A percentile compares a stretch with the other conserved stretches of the same genome.
phyloP scores from a whole-genome alignment of 64 coral and sea anemone genomes.

The Exaiptasia diaphana region DNA sequence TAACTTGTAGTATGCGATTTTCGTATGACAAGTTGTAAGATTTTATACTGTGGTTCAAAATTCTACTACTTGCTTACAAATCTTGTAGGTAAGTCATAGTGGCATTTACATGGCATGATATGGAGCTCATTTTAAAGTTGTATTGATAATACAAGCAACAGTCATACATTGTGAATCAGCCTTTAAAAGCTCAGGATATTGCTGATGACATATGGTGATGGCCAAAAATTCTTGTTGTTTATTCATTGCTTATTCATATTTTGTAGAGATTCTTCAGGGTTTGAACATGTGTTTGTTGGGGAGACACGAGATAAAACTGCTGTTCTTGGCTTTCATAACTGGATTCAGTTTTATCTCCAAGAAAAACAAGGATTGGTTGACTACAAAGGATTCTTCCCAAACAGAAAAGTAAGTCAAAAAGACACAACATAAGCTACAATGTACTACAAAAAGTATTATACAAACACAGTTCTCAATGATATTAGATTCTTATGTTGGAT shows the following conservation, averaged over 20 bases:
- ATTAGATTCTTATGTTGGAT: too few relatives aligned
- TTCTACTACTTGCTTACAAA: not conserved
- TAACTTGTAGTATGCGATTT: too few relatives aligned
- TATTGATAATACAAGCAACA: too few relatives aligned
- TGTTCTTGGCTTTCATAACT: slow-evolving; percentile 95
- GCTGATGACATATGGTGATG: not conserved
- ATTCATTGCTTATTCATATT: not conserved
- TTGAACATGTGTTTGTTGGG: slow-evolving; percentile 99
- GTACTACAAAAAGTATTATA: not conserved
- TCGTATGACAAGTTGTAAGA: not conserved
- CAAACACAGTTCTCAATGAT: too few relatives aligned
- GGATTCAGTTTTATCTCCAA: slow-evolving; percentile 99
- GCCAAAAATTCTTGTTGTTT: not conserved
- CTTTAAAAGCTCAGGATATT: too few relatives aligned
- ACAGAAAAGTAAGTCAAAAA: slow-evolving; percentile 61
- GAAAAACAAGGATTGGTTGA: slow-evolving; percentile 84
- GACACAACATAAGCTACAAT: not conserved
- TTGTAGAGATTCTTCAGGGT: slow-evolving; percentile 77
- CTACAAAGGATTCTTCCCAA: slow-evolving; percentile 92
- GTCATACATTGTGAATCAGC: too few relatives aligned
- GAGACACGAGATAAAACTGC: slow-evolving; percentile 72
- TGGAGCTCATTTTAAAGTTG: too few relatives aligned
- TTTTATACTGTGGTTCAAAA: too few relatives aligned
- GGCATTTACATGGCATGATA: too few relatives aligned
- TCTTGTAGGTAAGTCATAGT: too few relatives aligned